A percentile compares a stretch with the other conserved stretches of the same genome.
These are phyloP conservation scores for Periphyllus acericola DNA, from an alignment of 2,888 invertebrate species.

Conservation along the genomic window DNA sequence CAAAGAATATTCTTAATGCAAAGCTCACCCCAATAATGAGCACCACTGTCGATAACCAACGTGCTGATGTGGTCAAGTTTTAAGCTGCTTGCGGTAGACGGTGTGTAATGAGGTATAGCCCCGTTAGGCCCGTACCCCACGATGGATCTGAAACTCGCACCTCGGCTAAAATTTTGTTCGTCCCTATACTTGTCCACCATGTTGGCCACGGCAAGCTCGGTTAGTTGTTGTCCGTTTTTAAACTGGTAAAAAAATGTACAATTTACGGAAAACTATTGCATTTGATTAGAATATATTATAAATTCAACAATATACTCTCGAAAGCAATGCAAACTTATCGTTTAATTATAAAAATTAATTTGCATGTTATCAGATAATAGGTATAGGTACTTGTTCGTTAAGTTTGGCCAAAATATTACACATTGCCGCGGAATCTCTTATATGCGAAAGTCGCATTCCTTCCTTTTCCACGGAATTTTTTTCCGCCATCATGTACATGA, in stretches of 20 bases:
- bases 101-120: conserved; percentile 87
- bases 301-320: no score
- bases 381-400: conserved; percentile 72
- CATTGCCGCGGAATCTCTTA: conserved; percentile 89
- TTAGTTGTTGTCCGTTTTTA: conserved; percentile 39
- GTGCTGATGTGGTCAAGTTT: conserved; percentile 80
- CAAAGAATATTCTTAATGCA: no score
- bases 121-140: conserved; percentile 88
- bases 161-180: conserved; percentile 68
- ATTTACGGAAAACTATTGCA: background rate
- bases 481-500: conserved; percentile 84
- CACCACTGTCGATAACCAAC: conserved; percentile 92
- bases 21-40: conserved; percentile 82
- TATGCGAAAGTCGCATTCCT: conserved; percentile 86
- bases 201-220: conserved; percentile 48
- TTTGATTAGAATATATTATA: no score
- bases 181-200: conserved; percentile 49
- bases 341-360: background rate
- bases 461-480: conserved; percentile 84
- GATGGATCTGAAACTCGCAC: conserved; percentile 80
- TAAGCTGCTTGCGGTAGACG: conserved; percentile 75
- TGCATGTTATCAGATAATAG: background rate
- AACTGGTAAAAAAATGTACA: conserved; percentile 1
- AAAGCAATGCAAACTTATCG: no score
- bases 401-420: conserved; percentile 81